Conservation (phyloP, 2,888 invertebrate species). For the Malthinus seriepunctatus region DNA sequence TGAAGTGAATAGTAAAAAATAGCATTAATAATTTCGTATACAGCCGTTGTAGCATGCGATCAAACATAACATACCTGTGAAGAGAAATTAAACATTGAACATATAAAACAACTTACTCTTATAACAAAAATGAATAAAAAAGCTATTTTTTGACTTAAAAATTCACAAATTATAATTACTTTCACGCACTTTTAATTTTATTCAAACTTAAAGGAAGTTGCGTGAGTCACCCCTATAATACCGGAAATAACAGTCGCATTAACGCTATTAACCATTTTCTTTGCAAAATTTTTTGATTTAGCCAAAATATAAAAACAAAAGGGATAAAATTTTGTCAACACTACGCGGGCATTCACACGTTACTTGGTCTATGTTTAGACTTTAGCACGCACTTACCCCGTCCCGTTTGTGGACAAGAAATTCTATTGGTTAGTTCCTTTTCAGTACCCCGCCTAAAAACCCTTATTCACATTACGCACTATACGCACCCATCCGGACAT, state of each 20-base stretch:
- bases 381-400: constrained; percentile 47
- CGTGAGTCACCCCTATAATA: constrained; percentile 9
- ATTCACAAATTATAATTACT: too few species aligned
- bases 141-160: too few species aligned
- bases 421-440: constrained; percentile 44
- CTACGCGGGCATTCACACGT: constrained; percentile 34
- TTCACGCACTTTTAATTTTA: constrained; percentile 12
- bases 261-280: constrained; percentile 10
- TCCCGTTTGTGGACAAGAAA: constrained; percentile 48
- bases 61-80: too few species aligned
- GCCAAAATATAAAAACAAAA: constrained; percentile 2
- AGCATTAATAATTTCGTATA: too few species aligned
- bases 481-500: constrained; percentile 35
- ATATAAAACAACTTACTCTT: too few species aligned
- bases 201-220: neutral
- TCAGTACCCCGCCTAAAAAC: constrained; percentile 41
- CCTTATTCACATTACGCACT: constrained; percentile 39
- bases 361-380: constrained; percentile 39
- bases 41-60: too few species aligned
- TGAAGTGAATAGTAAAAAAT: too few species aligned
- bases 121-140: too few species aligned
- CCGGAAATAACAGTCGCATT: constrained; percentile 16
- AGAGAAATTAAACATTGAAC: too few species aligned
- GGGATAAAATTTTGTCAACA: constrained; percentile 12
- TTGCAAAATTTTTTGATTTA: constrained; percentile 11